These are phyloP conservation scores for Pluvianellus socialis DNA, from an alignment of 2,113 vertebrate genomes.

Conservation along the genomic window DNA sequence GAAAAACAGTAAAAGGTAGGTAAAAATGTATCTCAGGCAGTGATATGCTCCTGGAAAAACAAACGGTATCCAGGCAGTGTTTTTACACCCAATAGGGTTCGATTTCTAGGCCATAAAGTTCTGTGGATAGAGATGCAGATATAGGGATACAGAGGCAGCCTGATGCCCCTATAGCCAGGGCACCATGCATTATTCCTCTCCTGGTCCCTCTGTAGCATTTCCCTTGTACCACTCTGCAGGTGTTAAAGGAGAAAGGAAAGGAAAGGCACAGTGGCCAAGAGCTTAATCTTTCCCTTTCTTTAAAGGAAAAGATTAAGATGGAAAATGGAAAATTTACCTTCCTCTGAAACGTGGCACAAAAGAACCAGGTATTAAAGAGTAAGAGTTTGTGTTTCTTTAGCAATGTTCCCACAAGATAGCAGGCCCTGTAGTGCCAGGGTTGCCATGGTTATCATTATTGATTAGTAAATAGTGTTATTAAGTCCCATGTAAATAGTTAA, in stretches of 20 bases:
- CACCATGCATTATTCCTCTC: neutral
- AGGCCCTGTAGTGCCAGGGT: neutral
- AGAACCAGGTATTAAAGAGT: neutral
- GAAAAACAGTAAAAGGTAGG: neutral
- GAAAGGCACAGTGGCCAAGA: neutral
- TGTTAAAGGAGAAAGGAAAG: neutral
- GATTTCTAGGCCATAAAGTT: neutral
- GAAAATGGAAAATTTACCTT: neutral
- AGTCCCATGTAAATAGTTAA: slow-evolving; percentile 5
- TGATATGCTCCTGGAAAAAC: neutral
- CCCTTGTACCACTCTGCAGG: neutral
- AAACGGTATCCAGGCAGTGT: neutral
- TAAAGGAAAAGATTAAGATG: neutral
- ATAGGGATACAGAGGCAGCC: neutral
- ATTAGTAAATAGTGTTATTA: slow-evolving; percentile 15
- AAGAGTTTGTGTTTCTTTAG: neutral
- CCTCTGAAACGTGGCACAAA: neutral
- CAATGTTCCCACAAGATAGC: neutral
- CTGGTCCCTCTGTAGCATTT: neutral
- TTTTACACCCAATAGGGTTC: neutral
- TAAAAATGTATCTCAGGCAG: neutral
- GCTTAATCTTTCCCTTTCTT: neutral
- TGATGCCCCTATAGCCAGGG: neutral
- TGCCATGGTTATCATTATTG: slow-evolving; percentile 41
- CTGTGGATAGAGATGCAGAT: neutral